These are phyloP conservation scores for Cryptops parisi DNA, from an alignment of 2,888 invertebrate genomes.

Conservation along the genomic window DNA sequence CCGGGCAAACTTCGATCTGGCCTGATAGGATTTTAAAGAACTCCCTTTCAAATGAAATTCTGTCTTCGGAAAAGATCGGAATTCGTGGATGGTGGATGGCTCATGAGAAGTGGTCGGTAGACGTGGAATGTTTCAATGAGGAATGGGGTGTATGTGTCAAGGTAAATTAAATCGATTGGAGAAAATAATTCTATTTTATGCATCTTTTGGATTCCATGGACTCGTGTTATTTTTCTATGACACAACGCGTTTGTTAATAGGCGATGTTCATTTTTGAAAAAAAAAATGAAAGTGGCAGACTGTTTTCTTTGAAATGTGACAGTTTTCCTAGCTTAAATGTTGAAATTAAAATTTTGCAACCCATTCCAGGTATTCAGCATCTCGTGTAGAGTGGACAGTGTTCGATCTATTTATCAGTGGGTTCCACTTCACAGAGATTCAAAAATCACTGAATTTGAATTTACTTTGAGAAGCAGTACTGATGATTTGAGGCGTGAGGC, in stretches of 20 bases:
- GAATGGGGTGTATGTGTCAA: conserved; percentile 10
- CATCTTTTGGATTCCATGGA: too few relatives aligned
- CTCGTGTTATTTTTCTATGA: too few relatives aligned
- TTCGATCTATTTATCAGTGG: conserved; percentile 11
- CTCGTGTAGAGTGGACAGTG: conserved; percentile 9
- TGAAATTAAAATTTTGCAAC: too few relatives aligned
- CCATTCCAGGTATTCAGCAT: conserved; percentile 6
- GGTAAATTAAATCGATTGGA: too few relatives aligned
- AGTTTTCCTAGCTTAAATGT: too few relatives aligned
- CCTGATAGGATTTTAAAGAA: background rate
- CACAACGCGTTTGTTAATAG: too few relatives aligned
- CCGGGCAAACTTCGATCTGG: background rate
- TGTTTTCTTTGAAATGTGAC: too few relatives aligned
- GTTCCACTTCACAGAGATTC: background rate
- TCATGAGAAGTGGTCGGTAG: conserved; percentile 5
- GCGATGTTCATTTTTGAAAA: too few relatives aligned
- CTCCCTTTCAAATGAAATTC: background rate
- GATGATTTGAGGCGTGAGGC: conserved; percentile 7
- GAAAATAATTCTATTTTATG: too few relatives aligned
- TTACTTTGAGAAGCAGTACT: conserved; percentile 2
- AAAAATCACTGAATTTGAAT: conserved; percentile 3
- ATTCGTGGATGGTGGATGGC: conserved; percentile 13
- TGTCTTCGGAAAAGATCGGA: conserved; percentile 5
- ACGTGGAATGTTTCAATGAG: conserved; percentile 8
- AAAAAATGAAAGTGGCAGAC: background rate